Conservation (phyloP, 2,888 invertebrate species). For the Ischnus inquisitorius region DNA sequence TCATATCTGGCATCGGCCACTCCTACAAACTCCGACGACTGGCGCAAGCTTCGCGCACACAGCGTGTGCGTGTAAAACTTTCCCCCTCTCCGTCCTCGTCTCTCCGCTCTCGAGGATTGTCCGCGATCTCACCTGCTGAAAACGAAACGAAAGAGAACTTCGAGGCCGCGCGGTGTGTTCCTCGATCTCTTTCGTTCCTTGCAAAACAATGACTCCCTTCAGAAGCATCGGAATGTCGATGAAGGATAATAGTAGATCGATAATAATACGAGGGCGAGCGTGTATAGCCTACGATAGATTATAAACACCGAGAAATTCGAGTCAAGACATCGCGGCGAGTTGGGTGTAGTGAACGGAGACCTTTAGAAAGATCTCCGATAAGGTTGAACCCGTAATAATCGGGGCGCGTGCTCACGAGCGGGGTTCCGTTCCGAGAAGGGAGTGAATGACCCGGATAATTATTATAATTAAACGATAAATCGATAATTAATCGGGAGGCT, state of each 20-base stretch:
- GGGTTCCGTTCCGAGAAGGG: conserved; percentile 31
- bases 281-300: conserved; percentile 37
- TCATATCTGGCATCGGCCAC: conserved; percentile 82
- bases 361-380: conserved; percentile 64
- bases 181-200: conserved; percentile 12
- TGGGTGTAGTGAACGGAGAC: conserved; percentile 57
- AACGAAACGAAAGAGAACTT: conserved; percentile 34
- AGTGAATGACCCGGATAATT: conserved; percentile 74
- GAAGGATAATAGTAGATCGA: conserved; percentile 50
- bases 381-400: conserved; percentile 61
- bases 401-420: conserved; percentile 41
- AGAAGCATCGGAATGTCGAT: conserved; percentile 53
- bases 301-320: conserved; percentile 40
- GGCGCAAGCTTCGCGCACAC: conserved; percentile 29
- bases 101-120: background rate
- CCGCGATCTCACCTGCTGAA: conserved; percentile 48
- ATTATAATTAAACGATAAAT: conserved; percentile 83
- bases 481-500: conserved; percentile 83
- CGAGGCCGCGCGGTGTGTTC: conserved; percentile 4
- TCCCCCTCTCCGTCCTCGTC: background rate
- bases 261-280: conserved; percentile 7
- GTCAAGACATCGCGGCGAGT: conserved; percentile 13
- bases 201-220: conserved; percentile 59
- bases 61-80: background rate
- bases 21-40: conserved; percentile 71